Percentiles rank a stretch among this genome's conserved stretches.
These are phyloP conservation scores for Tipula unca DNA, from an alignment of 2,888 invertebrate genomes.

Conservation along the genomic window DNA sequence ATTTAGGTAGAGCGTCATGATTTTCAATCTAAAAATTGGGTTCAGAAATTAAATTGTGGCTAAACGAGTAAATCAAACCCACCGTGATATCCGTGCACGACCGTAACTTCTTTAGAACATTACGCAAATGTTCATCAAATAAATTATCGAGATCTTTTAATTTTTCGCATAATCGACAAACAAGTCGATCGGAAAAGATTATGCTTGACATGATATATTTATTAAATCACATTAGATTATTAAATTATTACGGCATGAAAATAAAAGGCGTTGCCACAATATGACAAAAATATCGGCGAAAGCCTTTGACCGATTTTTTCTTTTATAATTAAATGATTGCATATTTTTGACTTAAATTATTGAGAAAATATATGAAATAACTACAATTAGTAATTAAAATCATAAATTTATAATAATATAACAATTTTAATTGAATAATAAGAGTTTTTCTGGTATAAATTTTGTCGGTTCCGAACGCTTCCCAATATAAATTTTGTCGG, in stretches of 20 bases:
- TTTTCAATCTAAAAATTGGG: constrained; percentile 25
- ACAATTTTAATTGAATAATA: no score
- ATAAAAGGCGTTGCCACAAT: no score
- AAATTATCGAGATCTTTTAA: constrained; percentile 20
- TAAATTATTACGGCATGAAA: not conserved
- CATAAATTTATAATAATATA: no score
- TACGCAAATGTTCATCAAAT: constrained; percentile 21
- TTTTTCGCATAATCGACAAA: constrained; percentile 25
- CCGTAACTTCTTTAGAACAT: constrained; percentile 23
- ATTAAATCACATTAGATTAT: not conserved
- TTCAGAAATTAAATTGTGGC: not conserved
- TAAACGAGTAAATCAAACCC: not conserved
- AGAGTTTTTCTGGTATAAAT: no score
- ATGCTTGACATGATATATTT: not conserved
- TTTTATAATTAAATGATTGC: no score
- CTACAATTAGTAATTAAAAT: no score
- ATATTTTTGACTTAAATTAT: no score
- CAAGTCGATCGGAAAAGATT: not conserved
- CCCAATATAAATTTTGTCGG: no score
- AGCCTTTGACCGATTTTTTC: no score
- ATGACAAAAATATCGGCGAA: no score
- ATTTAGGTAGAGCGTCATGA: constrained; percentile 26
- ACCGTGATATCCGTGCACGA: constrained; percentile 24
- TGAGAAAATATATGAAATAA: no score
- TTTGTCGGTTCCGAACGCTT: no score